Base-by-base conservation (phyloP, 2,888 invertebrate genomes). In the Crematogaster levior region DNA sequence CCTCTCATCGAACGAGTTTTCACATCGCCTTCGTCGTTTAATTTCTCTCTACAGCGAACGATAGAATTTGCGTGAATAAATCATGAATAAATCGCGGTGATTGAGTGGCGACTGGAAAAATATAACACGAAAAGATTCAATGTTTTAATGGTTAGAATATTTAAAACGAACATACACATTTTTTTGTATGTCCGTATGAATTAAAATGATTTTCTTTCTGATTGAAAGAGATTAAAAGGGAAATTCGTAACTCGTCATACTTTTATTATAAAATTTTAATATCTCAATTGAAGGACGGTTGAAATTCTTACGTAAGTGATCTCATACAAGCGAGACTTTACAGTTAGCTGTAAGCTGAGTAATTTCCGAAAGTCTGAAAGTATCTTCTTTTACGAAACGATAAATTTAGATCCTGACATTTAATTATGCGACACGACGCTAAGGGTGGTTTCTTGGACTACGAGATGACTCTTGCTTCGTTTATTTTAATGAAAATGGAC, bases 1-100 rank as follows among this genome's bases (percentile, higher is more conserved):
- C 84, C 83, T 79, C 84, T 82, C 87, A 83, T 85, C 68, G 85
- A 86, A 86, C 89, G 82, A 77, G 74, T 58, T 72, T 75, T 72
- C 70, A 74, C 82, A 37, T 72, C 68, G 61, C 43, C 53, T 43
- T 58, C n/a, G 21, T 53, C 74, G 61, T 46, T 61, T 68, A 40
- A 63, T 83, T 81, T 24, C 65, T 30, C 80, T 21, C 46, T 61
- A 21, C 65, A 80, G 60, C 72, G 61, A 63, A 70, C 53, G 68
- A 68, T 53, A 48, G 74, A 68, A 70, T 75, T 68, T 66, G 30
- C 68, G 18, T 34, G 30, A 74, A 81, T 73, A 43, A 63, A 56
- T 60, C 15, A 56, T 34, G 40, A 61, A 51, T 46, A 30, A 82
- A 80, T 43, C 34, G 56, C 40, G 48, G n/a, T 48, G 24, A 48